Evolutionary conservation across 2,888 invertebrate species (phyloP).

Genomic region (Ectemnius cavifrons): DNA sequence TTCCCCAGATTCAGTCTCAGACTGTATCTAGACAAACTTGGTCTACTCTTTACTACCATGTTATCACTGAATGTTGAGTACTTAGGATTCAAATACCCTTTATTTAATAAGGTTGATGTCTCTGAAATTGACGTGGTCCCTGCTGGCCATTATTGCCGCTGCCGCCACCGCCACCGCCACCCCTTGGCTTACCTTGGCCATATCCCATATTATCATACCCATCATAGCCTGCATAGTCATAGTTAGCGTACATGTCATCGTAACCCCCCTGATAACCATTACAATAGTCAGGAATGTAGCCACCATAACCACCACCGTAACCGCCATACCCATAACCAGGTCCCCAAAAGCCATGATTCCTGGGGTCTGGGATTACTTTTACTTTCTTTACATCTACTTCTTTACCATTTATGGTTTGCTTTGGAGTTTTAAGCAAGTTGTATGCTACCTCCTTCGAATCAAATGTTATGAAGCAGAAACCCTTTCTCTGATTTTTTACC

Average conservation of each 20-base stretch:
- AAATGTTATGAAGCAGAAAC: constrained; percentile 85
- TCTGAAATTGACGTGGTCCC: constrained; percentile 76
- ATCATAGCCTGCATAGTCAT: constrained; percentile 76
- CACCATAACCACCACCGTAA: constrained; percentile 73
- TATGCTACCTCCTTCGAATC: constrained; percentile 82
- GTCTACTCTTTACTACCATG: constrained; percentile 61
- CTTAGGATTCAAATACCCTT: constrained; percentile 46
- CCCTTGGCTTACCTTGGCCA: constrained; percentile 74
- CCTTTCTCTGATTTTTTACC: constrained; percentile 82
- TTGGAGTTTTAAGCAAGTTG: constrained; percentile 80
- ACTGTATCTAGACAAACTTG: constrained; percentile 50
- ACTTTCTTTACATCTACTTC: constrained; percentile 81
- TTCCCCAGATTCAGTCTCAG: constrained; percentile 50
- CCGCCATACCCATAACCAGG: constrained; percentile 72
- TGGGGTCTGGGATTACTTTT: constrained; percentile 79
- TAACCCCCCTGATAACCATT: constrained; percentile 75
- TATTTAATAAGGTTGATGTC: constrained; percentile 77
- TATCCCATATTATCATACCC: constrained; percentile 75
- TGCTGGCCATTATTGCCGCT: constrained; percentile 40
- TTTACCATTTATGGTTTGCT: constrained; percentile 81
- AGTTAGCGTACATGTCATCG: constrained; percentile 77
- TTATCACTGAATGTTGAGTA: constrained; percentile 62
- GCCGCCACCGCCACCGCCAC: constrained; percentile 57
- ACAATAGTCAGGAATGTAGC: constrained; percentile 75
- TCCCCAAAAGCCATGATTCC: constrained; percentile 75